Evolutionary conservation across 2,797 vertebrate species (phyloP), one percentile per base, ranked within the genome.

Genomic region (Gymnocypris eckloni): DNA sequence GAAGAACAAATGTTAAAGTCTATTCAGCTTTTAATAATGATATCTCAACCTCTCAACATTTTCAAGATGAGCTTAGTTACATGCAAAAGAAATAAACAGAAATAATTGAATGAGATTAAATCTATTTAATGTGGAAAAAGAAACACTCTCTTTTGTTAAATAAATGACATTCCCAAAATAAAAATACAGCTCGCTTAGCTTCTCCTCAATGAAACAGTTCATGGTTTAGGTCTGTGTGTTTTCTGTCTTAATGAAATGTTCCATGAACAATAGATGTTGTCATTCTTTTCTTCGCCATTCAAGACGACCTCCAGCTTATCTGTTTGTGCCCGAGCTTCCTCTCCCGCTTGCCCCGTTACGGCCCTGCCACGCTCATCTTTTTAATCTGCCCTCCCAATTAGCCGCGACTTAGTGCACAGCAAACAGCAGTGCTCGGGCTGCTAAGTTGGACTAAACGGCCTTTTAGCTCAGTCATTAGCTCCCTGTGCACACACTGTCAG

Each of bases 381-480:
- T 66, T 88, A 80, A 86, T 88, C 87, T 69, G 54, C 87, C 73
- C 39, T 73, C 12, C 28, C 82, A 82, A 88, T 89, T 83, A 91
- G 70, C 80, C 25, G 54, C 20, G 61, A 78, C 66, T 85, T 73
- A 79, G 66, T 25, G 48, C 67, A 78, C 64, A 33, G 83, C 71
- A 80, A 82, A 85, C 80, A 84, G 61, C 70, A 81, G 45, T 64
- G 33, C 45, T 54, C 52, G 41, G 59, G 69, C 79, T 85, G 79
- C 79, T 84, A 86, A 89, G 81, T 82, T 81, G 48, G 73, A 81
- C 76, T 90, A 89, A 89, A 89, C 64, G 28, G 52, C 69, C 82
- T 86, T 84, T 87, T 88, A 87, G 88, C 82, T 79, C 86, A 89
- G 86, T 84, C 76, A 83, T 91, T 88, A 88, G 79, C 52, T 85